phyloP scores from a whole-genome alignment of 2,888 invertebrate species.

The Erebia palarica region DNA sequence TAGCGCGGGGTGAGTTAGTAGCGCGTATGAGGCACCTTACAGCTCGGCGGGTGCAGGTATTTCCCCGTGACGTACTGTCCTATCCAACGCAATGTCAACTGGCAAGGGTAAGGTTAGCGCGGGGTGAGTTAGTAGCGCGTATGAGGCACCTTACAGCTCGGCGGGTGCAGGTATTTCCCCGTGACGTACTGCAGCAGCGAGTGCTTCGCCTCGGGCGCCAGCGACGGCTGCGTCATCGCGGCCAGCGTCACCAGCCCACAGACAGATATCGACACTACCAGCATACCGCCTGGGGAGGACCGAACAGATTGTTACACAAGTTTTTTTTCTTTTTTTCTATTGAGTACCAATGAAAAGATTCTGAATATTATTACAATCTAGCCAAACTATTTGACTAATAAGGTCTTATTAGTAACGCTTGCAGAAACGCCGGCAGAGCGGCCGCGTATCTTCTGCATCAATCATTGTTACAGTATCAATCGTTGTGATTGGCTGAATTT shows the following conservation, averaged over 20 bases:
- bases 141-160: slow-evolving; percentile 87
- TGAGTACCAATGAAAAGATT: too few species aligned
- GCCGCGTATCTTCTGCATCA: too few species aligned
- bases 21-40: slow-evolving; percentile 76
- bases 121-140: background rate
- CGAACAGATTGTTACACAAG: too few species aligned
- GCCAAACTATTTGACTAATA: too few species aligned
- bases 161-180: slow-evolving; percentile 94
- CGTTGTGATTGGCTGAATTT: too few species aligned
- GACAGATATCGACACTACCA: slow-evolving; percentile 94
- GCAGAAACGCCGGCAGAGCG: too few species aligned
- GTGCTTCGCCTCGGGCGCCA: slow-evolving; percentile 95
- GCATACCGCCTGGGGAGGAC: slow-evolving; percentile 87
- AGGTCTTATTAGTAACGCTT: too few species aligned
- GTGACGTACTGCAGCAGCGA: slow-evolving; percentile 95
- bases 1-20: background rate
- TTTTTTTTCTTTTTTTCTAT: too few species aligned
- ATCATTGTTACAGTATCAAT: too few species aligned
- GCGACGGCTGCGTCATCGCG: slow-evolving; percentile 94
- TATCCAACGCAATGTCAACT: background rate
- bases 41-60: slow-evolving; percentile 93
- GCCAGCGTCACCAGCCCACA: slow-evolving; percentile 94
- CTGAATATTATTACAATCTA: too few species aligned
- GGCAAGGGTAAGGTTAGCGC: background rate
- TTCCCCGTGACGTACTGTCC: slow-evolving; percentile 96